These are phyloP conservation scores for Tenebrio molitor DNA, from an alignment of 1,140 invertebrate genomes.

Conservation along the genomic window DNA sequence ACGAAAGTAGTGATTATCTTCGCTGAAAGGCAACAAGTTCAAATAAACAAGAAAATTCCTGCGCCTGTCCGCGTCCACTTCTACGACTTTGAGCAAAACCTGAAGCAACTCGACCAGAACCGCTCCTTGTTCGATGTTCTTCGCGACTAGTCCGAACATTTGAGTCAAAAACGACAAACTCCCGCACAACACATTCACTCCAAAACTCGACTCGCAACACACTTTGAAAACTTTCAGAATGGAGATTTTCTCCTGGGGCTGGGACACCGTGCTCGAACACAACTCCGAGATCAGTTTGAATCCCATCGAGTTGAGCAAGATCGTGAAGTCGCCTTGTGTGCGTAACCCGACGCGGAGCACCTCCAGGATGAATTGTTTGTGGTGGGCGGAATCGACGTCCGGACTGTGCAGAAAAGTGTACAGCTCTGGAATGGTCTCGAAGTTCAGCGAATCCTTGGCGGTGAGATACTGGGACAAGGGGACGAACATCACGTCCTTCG, in stretches of 20 bases:
- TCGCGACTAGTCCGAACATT: slow-evolving; percentile 47
- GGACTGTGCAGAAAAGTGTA: slow-evolving; percentile 80
- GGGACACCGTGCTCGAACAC: slow-evolving; percentile 67
- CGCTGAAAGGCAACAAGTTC: slow-evolving; percentile 36
- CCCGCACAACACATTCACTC: slow-evolving; percentile 73
- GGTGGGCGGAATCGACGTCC: slow-evolving; percentile 72
- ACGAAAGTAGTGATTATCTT: slow-evolving; percentile 15
- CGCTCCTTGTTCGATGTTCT: background rate
- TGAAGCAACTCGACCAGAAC: slow-evolving; percentile 10
- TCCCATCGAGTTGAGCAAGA: slow-evolving; percentile 68
- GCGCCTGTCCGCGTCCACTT: slow-evolving; percentile 48
- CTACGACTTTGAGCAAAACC: slow-evolving; percentile 48
- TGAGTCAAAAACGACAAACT: slow-evolving; percentile 76
- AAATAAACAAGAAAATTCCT: slow-evolving; percentile 45
- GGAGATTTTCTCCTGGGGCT: slow-evolving; percentile 71
- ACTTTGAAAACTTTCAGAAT: slow-evolving; percentile 75
- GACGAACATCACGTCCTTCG: slow-evolving; percentile 77
- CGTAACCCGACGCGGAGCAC: slow-evolving; percentile 76
- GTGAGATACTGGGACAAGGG: slow-evolving; percentile 79
- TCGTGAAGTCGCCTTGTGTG: slow-evolving; percentile 68
- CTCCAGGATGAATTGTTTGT: slow-evolving; percentile 78
- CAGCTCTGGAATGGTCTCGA: slow-evolving; percentile 83
- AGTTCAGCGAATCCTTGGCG: slow-evolving; percentile 77
- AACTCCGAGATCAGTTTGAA: slow-evolving; percentile 72
- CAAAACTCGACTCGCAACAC: slow-evolving; percentile 72